phyloP scores from a whole-genome alignment of 2,113 vertebrate genomes.

The Alethe diademata region DNA sequence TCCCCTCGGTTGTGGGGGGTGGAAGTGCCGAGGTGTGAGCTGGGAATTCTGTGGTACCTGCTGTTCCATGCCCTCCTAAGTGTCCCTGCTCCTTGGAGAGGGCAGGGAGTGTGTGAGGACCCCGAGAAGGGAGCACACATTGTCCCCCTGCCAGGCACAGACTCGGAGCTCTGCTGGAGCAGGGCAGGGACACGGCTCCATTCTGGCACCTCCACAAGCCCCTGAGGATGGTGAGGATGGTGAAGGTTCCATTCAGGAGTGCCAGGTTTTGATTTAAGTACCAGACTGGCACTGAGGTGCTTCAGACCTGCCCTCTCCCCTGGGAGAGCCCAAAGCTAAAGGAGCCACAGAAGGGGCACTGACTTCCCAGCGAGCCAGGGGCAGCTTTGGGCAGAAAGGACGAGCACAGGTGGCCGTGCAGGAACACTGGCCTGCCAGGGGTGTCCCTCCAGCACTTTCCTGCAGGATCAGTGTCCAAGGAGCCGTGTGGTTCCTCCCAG shows the following conservation, averaged over 20 bases:
- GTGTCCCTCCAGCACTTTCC: neutral
- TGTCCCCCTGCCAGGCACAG: neutral
- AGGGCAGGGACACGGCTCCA: rapidly evolving
- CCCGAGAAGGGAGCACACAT: rapidly evolving
- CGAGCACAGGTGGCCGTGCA: rapidly evolving
- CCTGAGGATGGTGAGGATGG: neutral
- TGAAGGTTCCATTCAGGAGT: rapidly evolving
- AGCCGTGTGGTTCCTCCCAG: neutral
- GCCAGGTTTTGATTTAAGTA: neutral
- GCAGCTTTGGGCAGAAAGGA: neutral
- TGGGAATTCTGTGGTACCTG: rapidly evolving
- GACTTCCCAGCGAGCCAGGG: rapidly evolving
- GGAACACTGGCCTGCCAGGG: neutral
- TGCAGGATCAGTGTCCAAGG: neutral
- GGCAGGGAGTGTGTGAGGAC: neutral
- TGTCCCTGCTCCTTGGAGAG: rapidly evolving
- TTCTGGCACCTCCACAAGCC: neutral
- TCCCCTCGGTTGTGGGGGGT: rapidly evolving
- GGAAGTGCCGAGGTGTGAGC: neutral
- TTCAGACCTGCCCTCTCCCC: neutral
- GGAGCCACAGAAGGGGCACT: rapidly evolving
- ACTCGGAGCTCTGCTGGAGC: neutral
- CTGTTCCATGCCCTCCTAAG: neutral
- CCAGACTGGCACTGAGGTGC: neutral
- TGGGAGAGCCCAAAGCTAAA: neutral